Base-by-base conservation (phyloP, 2,113 vertebrate genomes). In the Phaethon lepturus region DNA sequence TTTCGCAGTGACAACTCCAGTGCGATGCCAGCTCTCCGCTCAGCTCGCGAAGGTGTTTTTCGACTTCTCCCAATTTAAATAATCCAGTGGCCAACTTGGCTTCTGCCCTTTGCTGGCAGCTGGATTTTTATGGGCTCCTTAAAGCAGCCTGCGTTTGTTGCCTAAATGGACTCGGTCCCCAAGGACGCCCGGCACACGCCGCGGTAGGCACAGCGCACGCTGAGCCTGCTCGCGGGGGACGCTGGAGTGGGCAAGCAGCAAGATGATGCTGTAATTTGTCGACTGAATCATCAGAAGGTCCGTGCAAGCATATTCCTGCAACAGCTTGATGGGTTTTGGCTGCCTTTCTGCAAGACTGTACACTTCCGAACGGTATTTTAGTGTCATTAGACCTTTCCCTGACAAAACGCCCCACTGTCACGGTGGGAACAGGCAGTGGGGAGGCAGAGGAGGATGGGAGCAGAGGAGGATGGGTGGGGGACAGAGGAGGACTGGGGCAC, bases 181-280 rank as follows among this genome's bases (percentile, higher is more conserved):
- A 8, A 5, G 76, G 72, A 33, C 47, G 18, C 35, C 24, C 8
- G 1, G 6, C 4, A 12, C 1, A 24, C 4, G 1, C 82, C 17
- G 47, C 3, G 11, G 42, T 3, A 24, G 68, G 55, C 50, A 10
- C 45, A 3, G 1, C 0, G 1, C 1, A 5, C 4, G 0, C 1
- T 24, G 55, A 24, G 50, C 44, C 12, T 33, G 44, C 58, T 66
- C 11, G 0, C 1, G 3, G 55, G 66, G 62, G 40, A 52, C 25
- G 2, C 47, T 8, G 71, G 53, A 6, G 40, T 10, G 59, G 83
- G 64, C 77, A 44, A 33, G 72, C 53, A 14, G 53, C 15, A 9
- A 26, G 53, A 10, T 0, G 12, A 16, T 3, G 4, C 31, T 45
- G 52, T 8, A 11, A 5, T 31, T 58, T 28, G 15, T 52, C 86